Evolutionary conservation across 2,113 vertebrate species (phyloP).

Genomic region (Abramis brama): DNA sequence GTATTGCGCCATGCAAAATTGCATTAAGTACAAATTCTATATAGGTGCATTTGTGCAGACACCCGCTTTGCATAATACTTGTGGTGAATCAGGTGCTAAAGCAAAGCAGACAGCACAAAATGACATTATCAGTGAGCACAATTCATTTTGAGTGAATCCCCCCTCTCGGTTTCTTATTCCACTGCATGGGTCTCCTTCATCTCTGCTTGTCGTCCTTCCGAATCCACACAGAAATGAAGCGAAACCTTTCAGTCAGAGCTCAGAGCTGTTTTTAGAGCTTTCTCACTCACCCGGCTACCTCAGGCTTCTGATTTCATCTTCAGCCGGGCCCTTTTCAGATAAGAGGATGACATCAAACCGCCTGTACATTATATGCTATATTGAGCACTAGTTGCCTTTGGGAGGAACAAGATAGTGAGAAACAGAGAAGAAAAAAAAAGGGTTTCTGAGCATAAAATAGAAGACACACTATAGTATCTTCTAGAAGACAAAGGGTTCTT

Average conservation of each 20-base stretch:
- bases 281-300: constrained; percentile 6
- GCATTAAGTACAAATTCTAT: background rate
- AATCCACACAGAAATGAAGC: constrained; percentile 18
- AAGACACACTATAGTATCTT: background rate
- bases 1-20: background rate
- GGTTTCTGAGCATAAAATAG: background rate
- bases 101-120: constrained; percentile 9
- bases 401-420: constrained; percentile 7
- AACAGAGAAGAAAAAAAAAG: background rate
- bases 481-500: background rate
- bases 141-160: constrained; percentile 9
- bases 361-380: constrained; percentile 20
- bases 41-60: background rate
- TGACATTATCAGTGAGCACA: background rate
- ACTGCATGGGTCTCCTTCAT: background rate
- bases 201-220: background rate
- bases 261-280: constrained; percentile 32
- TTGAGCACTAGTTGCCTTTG: constrained; percentile 1
- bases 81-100: background rate
- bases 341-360: constrained; percentile 28
- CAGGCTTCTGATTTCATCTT: constrained; percentile 37
- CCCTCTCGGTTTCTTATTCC: background rate
- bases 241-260: constrained; percentile 30
- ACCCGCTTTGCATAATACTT: background rate
- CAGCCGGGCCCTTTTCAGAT: constrained; percentile 33